Evolutionary conservation across 2,797 vertebrate species (phyloP).

Genomic region (Myotis vivesi): DNA sequence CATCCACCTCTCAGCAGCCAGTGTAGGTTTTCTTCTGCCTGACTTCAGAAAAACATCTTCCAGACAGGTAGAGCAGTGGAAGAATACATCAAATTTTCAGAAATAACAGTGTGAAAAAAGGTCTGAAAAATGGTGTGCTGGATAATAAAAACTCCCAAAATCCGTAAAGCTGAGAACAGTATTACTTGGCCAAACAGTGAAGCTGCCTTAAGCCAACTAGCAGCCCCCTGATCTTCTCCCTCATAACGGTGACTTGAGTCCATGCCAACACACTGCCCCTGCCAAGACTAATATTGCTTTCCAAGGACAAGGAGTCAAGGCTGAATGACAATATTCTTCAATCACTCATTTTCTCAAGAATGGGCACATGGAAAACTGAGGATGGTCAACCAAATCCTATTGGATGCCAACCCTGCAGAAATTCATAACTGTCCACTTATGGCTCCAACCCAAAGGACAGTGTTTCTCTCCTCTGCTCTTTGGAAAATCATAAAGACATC

Average conservation of each 20-base stretch:
- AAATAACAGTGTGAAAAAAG: conserved; percentile 59
- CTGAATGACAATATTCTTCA: background rate
- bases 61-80: conserved; percentile 31
- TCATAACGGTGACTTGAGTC: background rate
- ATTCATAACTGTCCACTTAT: fast-evolving
- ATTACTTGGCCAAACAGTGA: background rate
- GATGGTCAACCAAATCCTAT: background rate
- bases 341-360: background rate
- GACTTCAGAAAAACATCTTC: conserved; percentile 71
- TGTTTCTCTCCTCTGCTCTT: background rate
- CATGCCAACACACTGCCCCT: background rate
- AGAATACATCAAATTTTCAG: conserved; percentile 62
- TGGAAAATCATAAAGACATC: background rate
- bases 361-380: background rate
- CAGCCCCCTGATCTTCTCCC: background rate
- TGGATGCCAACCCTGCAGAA: background rate
- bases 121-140: conserved; percentile 56
- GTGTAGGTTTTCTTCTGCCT: conserved; percentile 60
- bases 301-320: background rate
- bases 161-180: background rate
- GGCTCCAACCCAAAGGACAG: background rate
- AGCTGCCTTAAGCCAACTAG: background rate
- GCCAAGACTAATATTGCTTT: background rate
- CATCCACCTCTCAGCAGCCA: conserved; percentile 54
- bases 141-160: conserved; percentile 57